Evolutionary conservation across 2,797 vertebrate genomes (phyloP).

Genomic region (Buceros bicornis): DNA sequence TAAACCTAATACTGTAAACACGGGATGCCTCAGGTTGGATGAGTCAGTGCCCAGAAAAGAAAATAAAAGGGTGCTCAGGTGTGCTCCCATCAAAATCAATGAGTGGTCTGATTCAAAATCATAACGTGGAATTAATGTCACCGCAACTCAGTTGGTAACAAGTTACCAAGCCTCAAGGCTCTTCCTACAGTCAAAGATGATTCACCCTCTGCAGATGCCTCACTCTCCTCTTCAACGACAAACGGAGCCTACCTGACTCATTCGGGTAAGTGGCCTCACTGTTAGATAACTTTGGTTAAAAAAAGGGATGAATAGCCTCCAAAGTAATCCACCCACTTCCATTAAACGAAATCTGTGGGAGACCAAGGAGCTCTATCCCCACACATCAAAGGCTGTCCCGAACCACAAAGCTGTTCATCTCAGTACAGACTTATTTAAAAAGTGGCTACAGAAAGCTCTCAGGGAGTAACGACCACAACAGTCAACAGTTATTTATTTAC

Average conservation of each 20-base stretch:
- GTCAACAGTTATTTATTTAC: neutral
- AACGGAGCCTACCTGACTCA: neutral
- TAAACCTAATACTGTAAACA: too few relatives aligned
- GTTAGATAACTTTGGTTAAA: neutral
- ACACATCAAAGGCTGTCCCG: neutral
- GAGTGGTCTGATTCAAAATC: neutral
- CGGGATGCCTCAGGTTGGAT: neutral
- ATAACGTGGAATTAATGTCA: neutral
- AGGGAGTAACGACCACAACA: neutral
- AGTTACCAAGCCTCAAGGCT: neutral
- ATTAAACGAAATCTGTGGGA: neutral
- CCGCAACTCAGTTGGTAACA: neutral
- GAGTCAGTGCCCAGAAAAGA: neutral
- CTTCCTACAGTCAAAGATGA: neutral
- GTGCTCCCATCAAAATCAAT: neutral
- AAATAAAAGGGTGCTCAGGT: neutral
- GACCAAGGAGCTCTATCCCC: neutral
- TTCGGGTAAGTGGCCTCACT: neutral
- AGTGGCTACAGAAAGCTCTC: neutral
- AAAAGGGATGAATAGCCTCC: neutral
- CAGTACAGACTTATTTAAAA: neutral
- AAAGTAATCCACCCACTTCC: neutral
- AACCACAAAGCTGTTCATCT: neutral
- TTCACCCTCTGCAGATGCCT: neutral
- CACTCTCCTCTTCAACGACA: neutral